phyloP scores from a whole-genome alignment of 2,888 invertebrate genomes.

The Sceliomorpha sp. region DNA sequence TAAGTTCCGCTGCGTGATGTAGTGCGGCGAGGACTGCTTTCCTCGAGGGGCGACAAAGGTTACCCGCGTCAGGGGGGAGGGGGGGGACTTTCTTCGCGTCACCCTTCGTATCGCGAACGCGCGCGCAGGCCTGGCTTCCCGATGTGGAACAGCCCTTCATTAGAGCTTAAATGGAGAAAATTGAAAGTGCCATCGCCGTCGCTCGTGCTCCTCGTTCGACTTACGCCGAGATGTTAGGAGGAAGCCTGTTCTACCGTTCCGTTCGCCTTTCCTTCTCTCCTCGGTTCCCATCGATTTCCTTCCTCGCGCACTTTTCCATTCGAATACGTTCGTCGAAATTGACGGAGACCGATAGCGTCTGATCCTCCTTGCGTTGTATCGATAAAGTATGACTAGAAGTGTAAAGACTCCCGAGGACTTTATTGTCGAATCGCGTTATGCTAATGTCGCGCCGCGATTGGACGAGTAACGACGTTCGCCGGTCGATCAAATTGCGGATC shows the following conservation, averaged over 20 bases:
- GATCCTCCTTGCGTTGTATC: constrained; percentile 49
- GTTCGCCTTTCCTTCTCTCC: constrained; percentile 3
- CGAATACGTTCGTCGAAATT: constrained; percentile 49
- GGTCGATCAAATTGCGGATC: constrained; percentile 30
- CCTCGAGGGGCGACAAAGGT: constrained; percentile 39
- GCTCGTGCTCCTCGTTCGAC: constrained; percentile 29
- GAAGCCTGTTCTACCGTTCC: constrained; percentile 7
- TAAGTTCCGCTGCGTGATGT: constrained; percentile 67
- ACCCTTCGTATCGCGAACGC: constrained; percentile 52
- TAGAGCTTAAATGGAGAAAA: constrained; percentile 70
- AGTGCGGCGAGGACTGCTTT: constrained; percentile 63
- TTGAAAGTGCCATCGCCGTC: constrained; percentile 67
- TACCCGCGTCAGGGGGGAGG: constrained; percentile 62
- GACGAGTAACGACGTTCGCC: constrained; percentile 40
- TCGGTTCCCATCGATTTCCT: constrained; percentile 19
- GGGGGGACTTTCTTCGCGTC: constrained; percentile 63
- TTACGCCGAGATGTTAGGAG: no score
- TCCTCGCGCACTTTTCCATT: constrained; percentile 26
- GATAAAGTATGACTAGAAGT: constrained; percentile 47
- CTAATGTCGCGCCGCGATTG: constrained; percentile 25
- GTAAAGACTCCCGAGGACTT: constrained; percentile 42
- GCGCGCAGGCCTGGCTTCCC: constrained; percentile 37
- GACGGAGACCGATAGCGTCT: constrained; percentile 50
- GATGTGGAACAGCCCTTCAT: constrained; percentile 65
- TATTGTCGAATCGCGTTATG: constrained; percentile 39